Base-by-base conservation (phyloP, 2,113 vertebrate genomes). In the Nesoenas mayeri region DNA sequence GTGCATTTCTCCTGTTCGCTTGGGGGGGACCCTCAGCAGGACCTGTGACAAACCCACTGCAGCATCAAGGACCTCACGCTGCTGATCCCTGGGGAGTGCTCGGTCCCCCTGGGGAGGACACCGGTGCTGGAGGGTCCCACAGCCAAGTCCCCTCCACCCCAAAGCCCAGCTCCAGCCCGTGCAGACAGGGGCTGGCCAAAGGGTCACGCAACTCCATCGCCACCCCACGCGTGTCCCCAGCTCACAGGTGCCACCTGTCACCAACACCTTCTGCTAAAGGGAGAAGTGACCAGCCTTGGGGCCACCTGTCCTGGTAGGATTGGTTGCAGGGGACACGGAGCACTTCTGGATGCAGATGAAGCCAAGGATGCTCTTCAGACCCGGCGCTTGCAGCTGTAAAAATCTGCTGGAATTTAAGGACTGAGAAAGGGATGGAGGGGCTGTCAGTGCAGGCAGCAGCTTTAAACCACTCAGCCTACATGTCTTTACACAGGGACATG, bases 41-140 rank as follows among this genome's bases (percentile, higher is more conserved):
- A 70, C n/a, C 42, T 0, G 2, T 36, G 84, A 26, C 61, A 79
- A 85, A 85, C 24, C 66, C 11, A 6, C 61, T 11, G n/a, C 71
- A 51, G 34, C 72, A 15, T 2, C 1, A 2, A 50, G 58, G 32
- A 44, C 34, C 26, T 91, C 54, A 25, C 8, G 8, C 48, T 10
- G 40, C 29, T 29, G 57, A 47, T 62, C 32, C 44, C 16, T 31
- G 38, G 66, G 79, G 71, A 79, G 15, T 38, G 2, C 17, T 14
- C 2, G 0, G 22, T 12, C 26, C 54, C 69, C 22, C 8, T 0
- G 0, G 38, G 25, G 31, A 34, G 60, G 22, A 14, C 15, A 2
- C 0, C 9, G 1, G 47, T 0, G 5, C 65, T 29, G 56, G 18
- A 11, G 12, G 11, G 22, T 48, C 47, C 88, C 53, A 54, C 28